Percentiles rank a stretch among this genome's conserved stretches.
These are phyloP conservation scores for Alviniconcha strummeri DNA, from an alignment of 2,888 invertebrate genomes.

Conservation along the genomic window DNA sequence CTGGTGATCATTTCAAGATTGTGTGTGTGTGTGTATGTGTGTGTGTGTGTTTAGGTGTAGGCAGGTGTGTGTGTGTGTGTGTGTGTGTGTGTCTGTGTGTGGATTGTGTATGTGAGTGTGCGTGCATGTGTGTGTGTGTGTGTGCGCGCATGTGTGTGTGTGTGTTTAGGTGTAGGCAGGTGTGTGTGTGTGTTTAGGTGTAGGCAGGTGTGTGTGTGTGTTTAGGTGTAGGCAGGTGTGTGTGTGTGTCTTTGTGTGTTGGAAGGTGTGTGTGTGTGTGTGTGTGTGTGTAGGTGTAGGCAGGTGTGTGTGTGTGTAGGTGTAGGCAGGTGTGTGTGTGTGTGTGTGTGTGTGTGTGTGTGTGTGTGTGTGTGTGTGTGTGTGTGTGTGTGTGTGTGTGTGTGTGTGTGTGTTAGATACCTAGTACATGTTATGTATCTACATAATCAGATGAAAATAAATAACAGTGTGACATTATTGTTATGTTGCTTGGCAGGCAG, in stretches of 20 bases:
- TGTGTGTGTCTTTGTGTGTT: neutral
- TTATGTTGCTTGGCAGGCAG: too few relatives aligned
- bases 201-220: too few relatives aligned
- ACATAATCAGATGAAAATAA: too few relatives aligned
- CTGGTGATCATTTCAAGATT: too few relatives aligned
- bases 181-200: neutral
- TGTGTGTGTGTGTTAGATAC: too few relatives aligned
- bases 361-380: neutral
- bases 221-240: neutral
- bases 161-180: neutral
- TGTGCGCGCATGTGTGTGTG: neutral
- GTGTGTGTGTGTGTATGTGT: neutral
- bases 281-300: too few relatives aligned
- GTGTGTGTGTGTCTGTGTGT: constrained; percentile 5
- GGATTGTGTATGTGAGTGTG: neutral
- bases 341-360: neutral
- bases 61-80: constrained; percentile 9
- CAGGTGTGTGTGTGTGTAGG: too few relatives aligned
- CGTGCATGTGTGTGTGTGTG: neutral
- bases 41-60: neutral
- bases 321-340: too few relatives aligned
- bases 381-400: too few relatives aligned
- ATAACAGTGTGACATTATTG: too few relatives aligned
- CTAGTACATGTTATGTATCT: too few relatives aligned
- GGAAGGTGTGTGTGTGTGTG: too few relatives aligned